Conservation (phyloP, 2,113 vertebrate species). For the Thamnaconus septentrionalis region DNA sequence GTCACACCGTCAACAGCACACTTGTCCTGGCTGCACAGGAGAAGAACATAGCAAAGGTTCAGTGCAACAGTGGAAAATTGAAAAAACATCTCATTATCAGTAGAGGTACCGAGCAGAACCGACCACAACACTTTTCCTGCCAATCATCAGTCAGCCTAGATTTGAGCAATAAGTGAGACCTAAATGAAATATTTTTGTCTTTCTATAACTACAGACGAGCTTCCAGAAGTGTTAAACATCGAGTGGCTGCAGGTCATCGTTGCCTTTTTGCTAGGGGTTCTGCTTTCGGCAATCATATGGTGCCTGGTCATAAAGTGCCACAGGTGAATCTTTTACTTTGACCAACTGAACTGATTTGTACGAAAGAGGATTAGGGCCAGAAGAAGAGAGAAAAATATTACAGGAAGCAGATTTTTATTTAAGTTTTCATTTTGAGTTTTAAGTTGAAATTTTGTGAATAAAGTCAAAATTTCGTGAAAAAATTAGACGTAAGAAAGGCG, state of each 20-base stretch:
- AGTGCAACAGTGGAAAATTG: constrained; percentile 41
- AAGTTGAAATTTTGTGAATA: too few relatives aligned
- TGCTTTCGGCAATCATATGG: constrained; percentile 35
- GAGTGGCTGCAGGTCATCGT: constrained; percentile 11
- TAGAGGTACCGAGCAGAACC: fast-evolving
- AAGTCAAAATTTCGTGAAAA: too few relatives aligned
- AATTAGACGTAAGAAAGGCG: too few relatives aligned
- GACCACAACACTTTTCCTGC: constrained; percentile 1
- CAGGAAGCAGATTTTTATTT: too few relatives aligned
- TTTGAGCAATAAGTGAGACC: too few relatives aligned
- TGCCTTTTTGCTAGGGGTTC: constrained; percentile 49
- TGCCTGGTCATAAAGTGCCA: constrained; percentile 25
- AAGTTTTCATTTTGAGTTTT: too few relatives aligned
- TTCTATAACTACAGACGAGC: background rate
- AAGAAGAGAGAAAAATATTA: too few relatives aligned
- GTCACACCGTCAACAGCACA: constrained; percentile 41
- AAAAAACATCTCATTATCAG: constrained; percentile 16
- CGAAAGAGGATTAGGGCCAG: too few relatives aligned
- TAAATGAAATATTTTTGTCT: background rate
- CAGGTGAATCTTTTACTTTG: constrained; percentile 35
- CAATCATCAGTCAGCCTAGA: too few relatives aligned
- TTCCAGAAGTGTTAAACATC: fast-evolving
- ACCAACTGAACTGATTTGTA: background rate
- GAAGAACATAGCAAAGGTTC: background rate
- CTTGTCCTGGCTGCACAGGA: constrained; percentile 4